Percentiles rank a stretch among this genome's conserved stretches.
Evolutionary conservation across 2,888 invertebrate genomes (phyloP).

Genomic region (Pogonocherus hispidulus): DNA sequence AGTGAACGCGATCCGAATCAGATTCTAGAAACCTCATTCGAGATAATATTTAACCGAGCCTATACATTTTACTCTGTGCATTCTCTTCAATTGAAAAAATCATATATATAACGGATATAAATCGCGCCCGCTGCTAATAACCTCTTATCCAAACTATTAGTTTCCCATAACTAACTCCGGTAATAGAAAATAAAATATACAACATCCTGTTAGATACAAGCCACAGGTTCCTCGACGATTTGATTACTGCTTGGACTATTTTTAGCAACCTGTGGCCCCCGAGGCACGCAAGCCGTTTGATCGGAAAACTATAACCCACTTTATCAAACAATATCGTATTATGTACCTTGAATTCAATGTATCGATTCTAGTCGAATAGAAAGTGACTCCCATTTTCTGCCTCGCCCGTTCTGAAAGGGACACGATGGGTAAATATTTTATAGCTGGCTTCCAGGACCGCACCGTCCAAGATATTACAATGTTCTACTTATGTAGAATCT

Average conservation of each 20-base stretch:
- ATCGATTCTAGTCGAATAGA: not conserved
- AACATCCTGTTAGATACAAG: slow-evolving; percentile 1
- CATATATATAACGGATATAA: not conserved
- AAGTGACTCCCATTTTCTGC: not conserved
- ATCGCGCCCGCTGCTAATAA: not conserved
- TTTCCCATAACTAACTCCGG: not conserved
- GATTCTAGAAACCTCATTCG: too few species aligned
- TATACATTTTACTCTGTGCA: too few species aligned
- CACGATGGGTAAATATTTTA: not conserved
- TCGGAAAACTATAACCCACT: not conserved
- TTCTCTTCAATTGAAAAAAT: not conserved
- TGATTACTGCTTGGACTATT: not conserved
- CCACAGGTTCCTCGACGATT: not conserved
- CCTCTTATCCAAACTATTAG: not conserved
- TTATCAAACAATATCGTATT: not conserved
- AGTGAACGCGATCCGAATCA: too few species aligned
- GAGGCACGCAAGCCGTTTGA: not conserved
- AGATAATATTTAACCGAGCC: too few species aligned
- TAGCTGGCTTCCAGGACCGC: not conserved
- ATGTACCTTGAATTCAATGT: not conserved
- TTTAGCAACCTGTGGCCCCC: not conserved
- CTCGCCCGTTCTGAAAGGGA: not conserved
- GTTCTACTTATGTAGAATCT: too few species aligned
- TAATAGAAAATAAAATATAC: slow-evolving; percentile 4
- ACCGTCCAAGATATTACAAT: too few species aligned